These are phyloP conservation scores for Sciurus niger DNA, from an alignment of 2,113 vertebrate species.

Conservation along the genomic window DNA sequence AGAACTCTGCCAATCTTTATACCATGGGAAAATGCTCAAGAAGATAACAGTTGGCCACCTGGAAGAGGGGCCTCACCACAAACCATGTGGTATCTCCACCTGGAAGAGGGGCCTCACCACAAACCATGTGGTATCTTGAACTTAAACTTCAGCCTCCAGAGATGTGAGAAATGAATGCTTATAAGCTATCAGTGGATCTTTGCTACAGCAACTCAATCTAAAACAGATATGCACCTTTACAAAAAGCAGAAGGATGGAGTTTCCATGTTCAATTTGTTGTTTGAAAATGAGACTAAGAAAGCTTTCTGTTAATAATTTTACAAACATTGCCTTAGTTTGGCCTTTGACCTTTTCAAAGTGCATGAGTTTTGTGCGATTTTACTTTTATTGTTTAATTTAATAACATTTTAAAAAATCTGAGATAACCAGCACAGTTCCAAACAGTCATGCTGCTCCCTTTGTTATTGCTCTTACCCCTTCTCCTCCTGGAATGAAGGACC, in stretches of 20 bases:
- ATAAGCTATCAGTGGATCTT: background rate
- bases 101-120: background rate
- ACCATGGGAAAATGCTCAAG: too few species aligned
- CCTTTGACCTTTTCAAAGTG: background rate
- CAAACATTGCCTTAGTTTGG: background rate
- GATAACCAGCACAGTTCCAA: background rate
- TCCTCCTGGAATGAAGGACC: background rate
- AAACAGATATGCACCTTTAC: background rate
- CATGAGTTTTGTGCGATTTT: background rate
- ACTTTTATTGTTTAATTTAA: background rate
- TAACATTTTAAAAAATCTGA: conserved; percentile 7
- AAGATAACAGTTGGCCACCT: too few species aligned
- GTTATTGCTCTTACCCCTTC: background rate
- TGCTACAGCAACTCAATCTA: background rate
- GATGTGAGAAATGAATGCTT: background rate
- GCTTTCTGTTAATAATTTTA: background rate
- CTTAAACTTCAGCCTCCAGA: background rate
- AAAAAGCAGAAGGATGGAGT: background rate
- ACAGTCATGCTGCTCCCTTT: background rate
- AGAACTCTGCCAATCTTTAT: background rate
- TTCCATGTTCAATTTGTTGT: background rate
- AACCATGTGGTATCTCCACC: background rate
- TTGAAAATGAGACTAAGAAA: background rate
- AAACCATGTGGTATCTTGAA: background rate
- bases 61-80: background rate